Percentiles rank a stretch among this genome's conserved stretches.
Evolutionary conservation across 2,797 vertebrate species (phyloP).

Genomic region (Falco biarmicus): DNA sequence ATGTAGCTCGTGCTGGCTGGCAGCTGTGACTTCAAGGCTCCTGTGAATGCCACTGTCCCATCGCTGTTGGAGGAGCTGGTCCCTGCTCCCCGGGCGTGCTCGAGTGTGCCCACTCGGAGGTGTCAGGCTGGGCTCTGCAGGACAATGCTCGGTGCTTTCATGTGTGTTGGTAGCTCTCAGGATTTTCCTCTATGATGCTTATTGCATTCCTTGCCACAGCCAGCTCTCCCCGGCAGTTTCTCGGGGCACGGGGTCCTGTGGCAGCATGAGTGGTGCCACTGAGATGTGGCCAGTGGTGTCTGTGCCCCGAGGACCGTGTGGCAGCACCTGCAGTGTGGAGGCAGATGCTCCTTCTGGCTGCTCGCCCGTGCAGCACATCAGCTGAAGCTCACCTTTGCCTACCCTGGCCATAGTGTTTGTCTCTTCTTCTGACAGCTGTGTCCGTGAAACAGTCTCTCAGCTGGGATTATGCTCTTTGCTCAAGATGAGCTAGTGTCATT

Average conservation of each 20-base stretch:
- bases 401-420: not conserved
- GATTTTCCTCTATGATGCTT: not conserved
- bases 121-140: accelerated
- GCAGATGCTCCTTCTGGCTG: not conserved
- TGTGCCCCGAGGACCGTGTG: not conserved
- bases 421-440: not conserved
- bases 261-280: not conserved
- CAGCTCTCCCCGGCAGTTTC: accelerated
- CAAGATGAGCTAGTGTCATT: not conserved
- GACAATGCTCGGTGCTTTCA: accelerated
- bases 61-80: not conserved
- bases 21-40: not conserved
- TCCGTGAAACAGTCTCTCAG: not conserved
- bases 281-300: not conserved
- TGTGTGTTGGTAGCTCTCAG: not conserved
- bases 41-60: accelerated
- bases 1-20: not conserved
- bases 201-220: not conserved
- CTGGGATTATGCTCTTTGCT: not conserved
- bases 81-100: accelerated
- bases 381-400: not conserved
- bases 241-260: accelerated
- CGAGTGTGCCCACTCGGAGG: accelerated
- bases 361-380: not conserved
- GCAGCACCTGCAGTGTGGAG: not conserved